Percentiles rank a stretch among this genome's conserved stretches.
Evolutionary conservation across 2,888 invertebrate genomes (phyloP).

Genomic region (Eristalis arbustorum): DNA sequence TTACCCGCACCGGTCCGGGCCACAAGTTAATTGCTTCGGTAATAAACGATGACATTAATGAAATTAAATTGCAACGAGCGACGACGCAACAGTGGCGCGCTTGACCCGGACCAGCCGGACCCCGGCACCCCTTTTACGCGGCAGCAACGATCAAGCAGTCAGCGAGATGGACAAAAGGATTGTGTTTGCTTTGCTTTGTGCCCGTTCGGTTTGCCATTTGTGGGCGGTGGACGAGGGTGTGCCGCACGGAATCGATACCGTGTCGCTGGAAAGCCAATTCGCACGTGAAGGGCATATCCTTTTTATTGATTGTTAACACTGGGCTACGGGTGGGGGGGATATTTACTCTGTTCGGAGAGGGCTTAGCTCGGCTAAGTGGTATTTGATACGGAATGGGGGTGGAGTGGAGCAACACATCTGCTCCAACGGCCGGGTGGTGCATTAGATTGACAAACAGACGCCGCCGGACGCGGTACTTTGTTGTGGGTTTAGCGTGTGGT

Average conservation of each 20-base stretch:
- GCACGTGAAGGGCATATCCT: conserved; percentile 32
- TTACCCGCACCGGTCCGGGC: conserved; percentile 23
- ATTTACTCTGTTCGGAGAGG: neutral
- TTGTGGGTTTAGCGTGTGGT: neutral
- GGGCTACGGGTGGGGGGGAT: neutral
- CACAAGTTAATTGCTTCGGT: conserved; percentile 66
- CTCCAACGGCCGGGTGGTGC: neutral
- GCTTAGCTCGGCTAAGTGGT: neutral
- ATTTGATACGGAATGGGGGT: neutral
- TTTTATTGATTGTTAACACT: conserved; percentile 32
- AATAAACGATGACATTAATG: conserved; percentile 68
- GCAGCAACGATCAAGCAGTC: neutral
- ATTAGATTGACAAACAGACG: neutral
- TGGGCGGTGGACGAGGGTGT: neutral
- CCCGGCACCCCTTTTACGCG: no score
- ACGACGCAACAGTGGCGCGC: neutral
- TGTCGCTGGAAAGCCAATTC: conserved; percentile 19
- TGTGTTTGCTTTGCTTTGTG: neutral
- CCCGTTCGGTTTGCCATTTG: neutral
- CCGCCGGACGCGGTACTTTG: neutral
- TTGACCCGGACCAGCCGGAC: neutral
- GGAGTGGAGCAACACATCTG: neutral
- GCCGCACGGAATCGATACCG: neutral
- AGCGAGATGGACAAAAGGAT: neutral
- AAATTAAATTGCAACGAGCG: conserved; percentile 55